phyloP scores from a whole-genome alignment of 2,888 invertebrate genomes.

The Lasioglossum leucozonium region DNA sequence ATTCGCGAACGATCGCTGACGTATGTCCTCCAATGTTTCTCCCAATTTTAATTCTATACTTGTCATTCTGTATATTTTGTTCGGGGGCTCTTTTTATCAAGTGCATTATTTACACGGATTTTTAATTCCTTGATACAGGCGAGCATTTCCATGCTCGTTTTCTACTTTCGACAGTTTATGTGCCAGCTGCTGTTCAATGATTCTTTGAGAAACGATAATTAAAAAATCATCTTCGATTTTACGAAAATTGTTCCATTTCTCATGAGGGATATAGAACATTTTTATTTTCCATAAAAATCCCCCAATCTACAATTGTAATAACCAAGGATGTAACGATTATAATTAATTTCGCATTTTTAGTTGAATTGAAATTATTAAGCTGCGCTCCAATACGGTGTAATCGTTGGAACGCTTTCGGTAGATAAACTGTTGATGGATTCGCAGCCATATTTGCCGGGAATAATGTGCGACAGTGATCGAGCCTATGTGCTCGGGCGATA shows the following conservation, averaged over 20 bases:
- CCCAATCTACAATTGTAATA: background rate
- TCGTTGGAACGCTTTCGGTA: background rate
- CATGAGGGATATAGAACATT: background rate
- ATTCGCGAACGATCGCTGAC: slow-evolving; percentile 53
- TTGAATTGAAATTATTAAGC: background rate
- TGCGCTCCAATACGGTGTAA: background rate
- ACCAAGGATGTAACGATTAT: background rate
- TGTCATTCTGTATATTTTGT: background rate
- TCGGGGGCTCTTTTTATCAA: too few relatives aligned
- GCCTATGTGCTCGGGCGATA: background rate
- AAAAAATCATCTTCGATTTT: too few relatives aligned
- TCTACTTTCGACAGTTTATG: background rate
- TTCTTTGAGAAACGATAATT: background rate
- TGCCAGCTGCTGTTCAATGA: background rate
- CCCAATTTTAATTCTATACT: background rate
- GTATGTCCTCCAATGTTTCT: background rate
- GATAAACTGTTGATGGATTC: background rate
- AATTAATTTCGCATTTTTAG: background rate
- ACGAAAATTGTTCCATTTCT: background rate
- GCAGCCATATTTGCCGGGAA: background rate
- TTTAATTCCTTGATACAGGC: background rate
- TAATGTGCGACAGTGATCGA: background rate
- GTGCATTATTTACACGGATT: background rate
- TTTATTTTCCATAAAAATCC: background rate
- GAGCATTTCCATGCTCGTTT: background rate